Percentiles rank a stretch among this genome's conserved stretches.
Conservation (phyloP, 2,888 invertebrate species). For the Ectemnius lituratus region DNA sequence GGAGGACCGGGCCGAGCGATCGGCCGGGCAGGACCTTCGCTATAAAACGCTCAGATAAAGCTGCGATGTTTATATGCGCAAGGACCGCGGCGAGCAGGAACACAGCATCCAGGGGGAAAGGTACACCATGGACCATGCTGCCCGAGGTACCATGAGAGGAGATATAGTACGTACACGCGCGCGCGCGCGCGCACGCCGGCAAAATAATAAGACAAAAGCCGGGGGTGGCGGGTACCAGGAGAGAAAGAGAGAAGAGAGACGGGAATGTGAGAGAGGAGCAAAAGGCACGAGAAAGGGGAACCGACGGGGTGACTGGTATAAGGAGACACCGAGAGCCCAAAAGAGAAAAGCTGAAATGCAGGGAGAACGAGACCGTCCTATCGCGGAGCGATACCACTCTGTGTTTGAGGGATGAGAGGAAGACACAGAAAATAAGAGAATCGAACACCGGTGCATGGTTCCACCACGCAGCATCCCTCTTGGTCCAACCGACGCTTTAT, state of each 20-base stretch:
- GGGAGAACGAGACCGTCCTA: conserved; percentile 17
- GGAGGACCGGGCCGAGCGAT: conserved; percentile 46
- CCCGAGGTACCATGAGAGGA: conserved; percentile 51
- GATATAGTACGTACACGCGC: conserved; percentile 56
- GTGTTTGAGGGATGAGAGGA: conserved; percentile 21
- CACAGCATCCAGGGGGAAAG: neutral
- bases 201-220: conserved; percentile 72
- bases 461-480: conserved; percentile 55
- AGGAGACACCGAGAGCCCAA: conserved; percentile 9
- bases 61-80: conserved; percentile 73
- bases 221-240: conserved; percentile 59
- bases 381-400: conserved; percentile 35
- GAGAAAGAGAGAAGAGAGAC: conserved; percentile 18
- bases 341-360: conserved; percentile 14
- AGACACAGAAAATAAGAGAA: conserved; percentile 59
- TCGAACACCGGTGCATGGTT: conserved; percentile 65
- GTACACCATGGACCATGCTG: conserved; percentile 44
- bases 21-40: conserved; percentile 52
- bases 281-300: conserved; percentile 9
- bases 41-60: conserved; percentile 74
- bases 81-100: conserved; percentile 48
- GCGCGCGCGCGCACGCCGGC: conserved; percentile 49
- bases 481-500: conserved; percentile 45
- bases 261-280: conserved; percentile 12
- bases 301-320: conserved; percentile 3